These are phyloP conservation scores for Oasisia sp. DNA, from an alignment of 2,888 invertebrate genomes.

Conservation along the genomic window DNA sequence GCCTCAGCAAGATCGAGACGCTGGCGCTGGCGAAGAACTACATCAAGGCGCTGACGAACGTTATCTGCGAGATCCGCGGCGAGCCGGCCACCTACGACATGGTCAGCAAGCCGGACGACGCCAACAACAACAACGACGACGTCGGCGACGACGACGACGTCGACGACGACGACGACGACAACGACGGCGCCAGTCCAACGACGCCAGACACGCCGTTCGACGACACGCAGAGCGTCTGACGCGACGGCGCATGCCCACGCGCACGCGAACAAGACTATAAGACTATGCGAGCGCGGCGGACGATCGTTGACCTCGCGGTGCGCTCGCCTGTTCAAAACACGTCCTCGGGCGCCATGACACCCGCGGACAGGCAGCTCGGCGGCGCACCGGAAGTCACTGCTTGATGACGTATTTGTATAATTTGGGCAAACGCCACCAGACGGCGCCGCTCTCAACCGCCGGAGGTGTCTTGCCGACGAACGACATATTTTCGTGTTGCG, in stretches of 20 bases:
- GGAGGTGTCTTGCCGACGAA: constrained; percentile 8
- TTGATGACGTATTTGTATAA: neutral
- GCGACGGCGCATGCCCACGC: neutral
- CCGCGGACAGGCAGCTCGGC: neutral
- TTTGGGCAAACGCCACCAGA: neutral
- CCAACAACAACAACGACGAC: neutral
- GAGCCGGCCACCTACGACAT: constrained; percentile 76
- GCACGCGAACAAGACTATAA: neutral
- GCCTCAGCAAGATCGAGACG: constrained; percentile 88
- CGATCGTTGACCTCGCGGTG: neutral
- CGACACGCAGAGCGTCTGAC: constrained; percentile 17
- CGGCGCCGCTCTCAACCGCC: neutral
- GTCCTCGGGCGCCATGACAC: neutral
- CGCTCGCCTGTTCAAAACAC: neutral
- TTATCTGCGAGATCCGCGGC: constrained; percentile 83
- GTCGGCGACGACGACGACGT: neutral
- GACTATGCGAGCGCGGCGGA: neutral
- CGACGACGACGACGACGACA: neutral
- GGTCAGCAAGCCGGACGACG: constrained; percentile 24
- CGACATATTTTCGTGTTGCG: neutral
- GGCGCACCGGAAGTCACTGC: neutral
- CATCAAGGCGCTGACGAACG: constrained; percentile 87
- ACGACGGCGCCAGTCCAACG: neutral
- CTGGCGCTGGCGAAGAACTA: constrained; percentile 89
- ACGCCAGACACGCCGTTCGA: neutral